Evolutionary conservation across 2,113 vertebrate genomes (phyloP), one percentile per base, ranked within the genome.

Genomic region (Vidua macroura): DNA sequence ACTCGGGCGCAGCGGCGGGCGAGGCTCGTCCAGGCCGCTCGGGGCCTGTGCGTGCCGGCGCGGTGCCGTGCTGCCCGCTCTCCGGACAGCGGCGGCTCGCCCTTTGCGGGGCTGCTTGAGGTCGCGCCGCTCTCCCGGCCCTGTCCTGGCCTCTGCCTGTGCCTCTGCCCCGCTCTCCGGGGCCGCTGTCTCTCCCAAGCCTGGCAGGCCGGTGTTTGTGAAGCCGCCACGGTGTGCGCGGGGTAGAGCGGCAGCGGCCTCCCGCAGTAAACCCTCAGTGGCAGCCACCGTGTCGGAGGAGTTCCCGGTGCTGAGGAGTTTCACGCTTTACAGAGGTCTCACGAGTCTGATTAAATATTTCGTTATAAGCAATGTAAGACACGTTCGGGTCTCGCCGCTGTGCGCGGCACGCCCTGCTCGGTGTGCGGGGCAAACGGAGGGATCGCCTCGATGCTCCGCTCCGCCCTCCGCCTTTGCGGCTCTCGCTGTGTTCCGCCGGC

Each of bases 361-460:
- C 31, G 11, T 23, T 83, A 5, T 22, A n/a, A 16, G 2, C 30
- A 4, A 0, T 27, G 30, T 15, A 11, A 18, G 35, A 7, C 30
- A 13, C 35, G n/a, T n/a, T 14, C 9, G 21, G 19, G 25, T 55
- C 8, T 55, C 23, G 39, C 12, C 7, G 18, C 51, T 16, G 35
- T 60, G 37, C 46, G 9, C 31, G 24, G 41, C 56, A 7, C 55
- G 21, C 55, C 1, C 20, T 19, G 76, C 60, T 24, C 51, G 28
- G 27, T 16, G 60, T 37, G 46, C 20, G 39, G 52, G 18, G 17
- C 8, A 4, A 17, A 3, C 24, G 10, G 8, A 13, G 22, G 28
- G 27, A 7, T 13, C 24, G 33, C 6, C 72, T 6, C 21, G 2
- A 0, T 4, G 37, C 33, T 52, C 27, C 25, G 20, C 4, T 44